Base-by-base conservation (phyloP, 2,113 vertebrate genomes). In the Todiramphus chloris region DNA sequence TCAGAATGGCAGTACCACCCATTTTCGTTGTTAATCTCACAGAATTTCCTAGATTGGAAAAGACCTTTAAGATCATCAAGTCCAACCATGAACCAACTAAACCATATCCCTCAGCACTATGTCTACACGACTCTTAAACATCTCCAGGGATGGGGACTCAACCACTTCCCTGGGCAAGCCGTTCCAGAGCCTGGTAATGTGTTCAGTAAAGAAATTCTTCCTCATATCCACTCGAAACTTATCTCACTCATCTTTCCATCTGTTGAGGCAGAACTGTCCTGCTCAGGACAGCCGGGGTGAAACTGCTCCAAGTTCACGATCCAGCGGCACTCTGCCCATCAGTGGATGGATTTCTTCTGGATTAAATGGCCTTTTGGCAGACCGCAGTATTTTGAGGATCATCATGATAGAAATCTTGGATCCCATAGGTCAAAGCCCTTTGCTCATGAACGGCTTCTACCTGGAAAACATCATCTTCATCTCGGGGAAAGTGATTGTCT, bases 231-330 rank as follows among this genome's bases (percentile, higher is more conserved):
- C 13, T 51, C 24, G 25, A 51, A 51, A 51, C 50, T 51, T 51
- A 51, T 25, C 43, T 46, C 16, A 1, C 19, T 35, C 51, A 16
- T 24, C 56, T 3, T 51, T 58, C 41, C 67, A 27, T 2, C 53
- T 11, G 0, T 0, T 7, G 50, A 28, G 62, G 31, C 27, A 72
- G 67, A 50, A 33, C 1, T 6, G 27, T 31, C 28, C 35, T 25
- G 27, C 24, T 68, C 72, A 46, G 25, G 51, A 46, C 44, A 43
- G 25, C 1, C 16, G 50, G 23, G 44, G 8, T 16, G 51, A 27
- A 77, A 50, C 18, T 39, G 6, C 39, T 25, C 53, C 0, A 0
- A 39, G n/a, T 5, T 77, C 11, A 55, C 9, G 1, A 4, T 16
- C 37, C 74, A 14, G 33, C 2, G 21, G 31, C 12, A 41, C 3